Percentiles rank a stretch among this genome's conserved stretches.
Conservation (phyloP, 2,888 invertebrate species). For the Tetheella fluctuosa region DNA sequence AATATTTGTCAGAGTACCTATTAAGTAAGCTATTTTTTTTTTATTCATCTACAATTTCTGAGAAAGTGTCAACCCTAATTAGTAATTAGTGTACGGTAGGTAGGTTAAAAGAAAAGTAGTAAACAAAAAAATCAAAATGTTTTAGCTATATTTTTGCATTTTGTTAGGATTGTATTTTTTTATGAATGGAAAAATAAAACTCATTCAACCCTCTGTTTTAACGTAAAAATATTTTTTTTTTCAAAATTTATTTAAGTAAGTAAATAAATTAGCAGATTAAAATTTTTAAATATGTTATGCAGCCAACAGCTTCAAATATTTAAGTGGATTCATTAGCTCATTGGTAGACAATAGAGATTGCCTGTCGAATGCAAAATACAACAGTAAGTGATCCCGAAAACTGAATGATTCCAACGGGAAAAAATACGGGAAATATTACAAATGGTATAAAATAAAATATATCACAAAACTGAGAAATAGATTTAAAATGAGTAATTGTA, state of each 20-base stretch:
- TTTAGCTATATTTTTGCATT: too few species aligned
- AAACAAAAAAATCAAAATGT: too few species aligned
- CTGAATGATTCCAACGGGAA: neutral
- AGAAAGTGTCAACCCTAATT: neutral
- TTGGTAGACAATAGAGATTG: slow-evolving; percentile 4
- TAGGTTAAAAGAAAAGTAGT: neutral
- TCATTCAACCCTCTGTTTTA: too few species aligned
- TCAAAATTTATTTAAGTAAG: neutral
- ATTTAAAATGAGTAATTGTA: too few species aligned
- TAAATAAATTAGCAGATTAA: too few species aligned
- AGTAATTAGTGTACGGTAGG: neutral
- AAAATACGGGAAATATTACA: neutral
- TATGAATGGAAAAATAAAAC: too few species aligned
- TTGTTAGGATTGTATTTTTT: too few species aligned
- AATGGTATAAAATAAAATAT: too few species aligned
- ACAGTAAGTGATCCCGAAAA: neutral
- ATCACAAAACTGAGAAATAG: too few species aligned
- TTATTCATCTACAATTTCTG: neutral
- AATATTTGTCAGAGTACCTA: too few species aligned
- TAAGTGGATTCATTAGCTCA: neutral
- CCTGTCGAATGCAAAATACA: neutral
- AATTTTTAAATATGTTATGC: too few species aligned
- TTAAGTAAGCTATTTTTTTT: too few species aligned
- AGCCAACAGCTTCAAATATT: neutral
- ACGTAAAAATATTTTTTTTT: neutral